phyloP scores from a whole-genome alignment of 2,888 invertebrate genomes.

The Rhingia rostrata region DNA sequence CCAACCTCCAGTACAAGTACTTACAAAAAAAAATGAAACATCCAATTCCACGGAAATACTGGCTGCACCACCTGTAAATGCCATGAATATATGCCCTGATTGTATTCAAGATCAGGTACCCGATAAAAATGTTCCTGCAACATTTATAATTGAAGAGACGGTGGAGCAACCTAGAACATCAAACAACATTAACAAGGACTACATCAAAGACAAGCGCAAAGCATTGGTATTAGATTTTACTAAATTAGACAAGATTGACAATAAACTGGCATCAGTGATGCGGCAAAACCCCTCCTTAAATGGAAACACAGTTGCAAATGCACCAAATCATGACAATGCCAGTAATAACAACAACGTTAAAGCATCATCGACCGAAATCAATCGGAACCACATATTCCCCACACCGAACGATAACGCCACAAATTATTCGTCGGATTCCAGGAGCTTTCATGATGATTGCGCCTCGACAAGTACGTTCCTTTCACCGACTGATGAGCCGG shows the following conservation, averaged over 20 bases:
- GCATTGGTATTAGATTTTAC: constrained; percentile 87
- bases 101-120: constrained; percentile 71
- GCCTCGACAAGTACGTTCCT: constrained; percentile 83
- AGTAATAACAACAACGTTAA: constrained; percentile 77
- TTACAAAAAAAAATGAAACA: constrained; percentile 57
- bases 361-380: constrained; percentile 81
- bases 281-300: constrained; percentile 64
- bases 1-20: constrained; percentile 54
- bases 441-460: constrained; percentile 82
- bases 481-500: constrained; percentile 86
- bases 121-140: constrained; percentile 17
- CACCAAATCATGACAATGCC: constrained; percentile 77
- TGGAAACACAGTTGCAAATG: constrained; percentile 70
- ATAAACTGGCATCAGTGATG: constrained; percentile 64
- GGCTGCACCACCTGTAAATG: not conserved
- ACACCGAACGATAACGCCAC: constrained; percentile 82
- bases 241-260: constrained; percentile 81
- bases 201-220: constrained; percentile 82
- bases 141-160: constrained; percentile 81
- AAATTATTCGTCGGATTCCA: constrained; percentile 82
- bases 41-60: constrained; percentile 19
- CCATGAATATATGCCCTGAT: constrained; percentile 71
- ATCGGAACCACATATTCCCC: constrained; percentile 80
- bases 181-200: constrained; percentile 72
- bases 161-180: constrained; percentile 81